These are phyloP conservation scores for Emys orbicularis DNA, from an alignment of 2,797 vertebrate species.

Conservation along the genomic window DNA sequence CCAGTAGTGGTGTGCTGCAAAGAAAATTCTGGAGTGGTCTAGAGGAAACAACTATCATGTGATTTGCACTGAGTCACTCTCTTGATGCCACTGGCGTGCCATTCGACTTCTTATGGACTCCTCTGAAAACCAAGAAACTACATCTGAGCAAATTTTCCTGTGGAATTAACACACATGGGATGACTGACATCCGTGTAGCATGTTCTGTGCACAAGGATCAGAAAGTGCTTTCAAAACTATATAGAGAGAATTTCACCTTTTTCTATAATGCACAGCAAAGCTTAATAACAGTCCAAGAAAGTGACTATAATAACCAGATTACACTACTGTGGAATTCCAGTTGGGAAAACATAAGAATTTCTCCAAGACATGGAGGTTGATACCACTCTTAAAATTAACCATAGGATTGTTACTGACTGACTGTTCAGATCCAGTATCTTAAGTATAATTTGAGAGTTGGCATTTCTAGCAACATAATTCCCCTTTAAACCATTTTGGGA, in stretches of 20 bases:
- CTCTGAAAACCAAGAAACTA: slow-evolving; percentile 4
- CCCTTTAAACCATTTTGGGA: slow-evolving; percentile 32
- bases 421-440: not conserved
- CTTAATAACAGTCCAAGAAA: not conserved
- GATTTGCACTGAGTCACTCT: slow-evolving; percentile 17
- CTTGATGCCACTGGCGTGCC: not conserved
- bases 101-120: slow-evolving; percentile 18
- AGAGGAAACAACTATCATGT: slow-evolving; percentile 38
- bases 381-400: not conserved
- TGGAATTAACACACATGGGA: not conserved
- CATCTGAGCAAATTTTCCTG: slow-evolving; percentile 28
- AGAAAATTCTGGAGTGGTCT: slow-evolving; percentile 23
- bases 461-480: slow-evolving; percentile 17
- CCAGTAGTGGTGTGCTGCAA: not conserved
- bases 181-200: not conserved
- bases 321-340: not conserved
- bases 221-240: slow-evolving; percentile 24
- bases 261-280: not conserved
- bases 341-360: not conserved
- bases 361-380: slow-evolving; percentile 4
- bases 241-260: not conserved
- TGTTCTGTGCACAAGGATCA: not conserved
- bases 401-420: slow-evolving; percentile 1
- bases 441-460: slow-evolving; percentile 14
- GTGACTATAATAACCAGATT: slow-evolving; percentile 27